These are phyloP conservation scores for Antheraea pernyi DNA, from an alignment of 1,140 invertebrate genomes.

Conservation along the genomic window DNA sequence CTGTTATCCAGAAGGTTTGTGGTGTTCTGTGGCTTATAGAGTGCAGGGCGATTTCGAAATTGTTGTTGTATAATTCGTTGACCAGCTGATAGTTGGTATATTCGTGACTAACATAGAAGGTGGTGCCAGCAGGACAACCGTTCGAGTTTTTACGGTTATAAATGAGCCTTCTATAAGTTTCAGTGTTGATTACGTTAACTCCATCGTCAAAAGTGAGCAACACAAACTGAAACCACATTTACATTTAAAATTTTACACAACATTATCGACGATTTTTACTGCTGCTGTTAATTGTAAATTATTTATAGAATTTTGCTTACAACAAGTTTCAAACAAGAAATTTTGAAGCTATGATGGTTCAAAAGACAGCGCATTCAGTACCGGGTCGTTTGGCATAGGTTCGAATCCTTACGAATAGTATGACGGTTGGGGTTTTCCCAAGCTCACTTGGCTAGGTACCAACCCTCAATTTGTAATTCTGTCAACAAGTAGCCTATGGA, in stretches of 20 bases:
- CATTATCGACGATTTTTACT: neutral
- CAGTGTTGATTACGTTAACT: constrained; percentile 83
- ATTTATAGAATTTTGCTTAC: no score
- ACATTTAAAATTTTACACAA: neutral
- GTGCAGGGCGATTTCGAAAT: constrained; percentile 86
- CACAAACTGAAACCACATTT: constrained; percentile 30
- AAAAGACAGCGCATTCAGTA: no score
- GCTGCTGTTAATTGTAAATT: no score
- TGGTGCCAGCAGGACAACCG: constrained; percentile 81
- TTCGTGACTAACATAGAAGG: constrained; percentile 85
- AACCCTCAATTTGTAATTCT: no score
- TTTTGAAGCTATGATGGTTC: no score
- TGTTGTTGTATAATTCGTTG: constrained; percentile 82
- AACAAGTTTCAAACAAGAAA: no score
- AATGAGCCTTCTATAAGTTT: constrained; percentile 82
- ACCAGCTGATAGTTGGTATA: constrained; percentile 84
- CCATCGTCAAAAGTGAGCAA: constrained; percentile 71
- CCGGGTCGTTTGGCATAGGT: no score
- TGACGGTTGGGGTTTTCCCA: no score
- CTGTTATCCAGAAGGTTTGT: constrained; percentile 76
- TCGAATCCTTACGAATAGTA: no score
- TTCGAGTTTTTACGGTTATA: constrained; percentile 82
- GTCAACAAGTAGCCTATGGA: no score
- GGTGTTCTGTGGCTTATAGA: constrained; percentile 79
- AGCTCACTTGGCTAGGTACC: no score